Evolutionary conservation across 2,888 invertebrate species (phyloP), one percentile per base, ranked within the genome.

Genomic region (Eubasilissa splendida): DNA sequence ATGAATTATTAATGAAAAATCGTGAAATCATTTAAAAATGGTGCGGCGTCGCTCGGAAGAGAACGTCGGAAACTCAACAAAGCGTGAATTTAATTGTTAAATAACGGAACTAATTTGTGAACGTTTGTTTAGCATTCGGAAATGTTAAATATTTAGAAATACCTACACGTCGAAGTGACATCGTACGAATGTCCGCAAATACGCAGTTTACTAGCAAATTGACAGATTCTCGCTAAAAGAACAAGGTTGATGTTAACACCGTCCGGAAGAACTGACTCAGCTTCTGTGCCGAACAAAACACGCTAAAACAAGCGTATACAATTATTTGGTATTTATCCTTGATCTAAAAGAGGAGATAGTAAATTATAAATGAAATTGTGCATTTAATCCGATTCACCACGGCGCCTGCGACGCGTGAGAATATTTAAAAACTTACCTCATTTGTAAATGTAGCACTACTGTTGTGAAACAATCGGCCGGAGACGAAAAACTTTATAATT

Each of bases 341-440:
- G 11, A n/a, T 58, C 58, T 58, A n/a, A 58, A 58, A 56, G 56
- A 56, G 31, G 11, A 56, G 22, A 42, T 31, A 73, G 42, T 50
- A 63, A 59, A 42, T 58, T n/a, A 60, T 52, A 50, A 52, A 11
- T 52, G 10, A 60, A 11, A 14, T 50, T 14, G 7, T 10, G 14
- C 42, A 60, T 75, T 60, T 50, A 60, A 50, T 75, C 14, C 22
- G 50, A 53, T 59, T 12, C 33, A 42, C 59, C 14, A 56, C 11
- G 54, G 71, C 4, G 33, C 12, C 33, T 2, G 12, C 8, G 4
- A 14, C 9, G 33, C 42, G 11, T 12, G 9, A 31, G 33, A 56
- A 58, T 31, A 56, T 73, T 12, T 2, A 56, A 31, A 73, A 73
- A 73, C n/a, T 12, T 60, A 75, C 75, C 75, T 75, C 75, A 75